phyloP scores from a whole-genome alignment of 2,113 vertebrate genomes.

The Macrotus californicus region DNA sequence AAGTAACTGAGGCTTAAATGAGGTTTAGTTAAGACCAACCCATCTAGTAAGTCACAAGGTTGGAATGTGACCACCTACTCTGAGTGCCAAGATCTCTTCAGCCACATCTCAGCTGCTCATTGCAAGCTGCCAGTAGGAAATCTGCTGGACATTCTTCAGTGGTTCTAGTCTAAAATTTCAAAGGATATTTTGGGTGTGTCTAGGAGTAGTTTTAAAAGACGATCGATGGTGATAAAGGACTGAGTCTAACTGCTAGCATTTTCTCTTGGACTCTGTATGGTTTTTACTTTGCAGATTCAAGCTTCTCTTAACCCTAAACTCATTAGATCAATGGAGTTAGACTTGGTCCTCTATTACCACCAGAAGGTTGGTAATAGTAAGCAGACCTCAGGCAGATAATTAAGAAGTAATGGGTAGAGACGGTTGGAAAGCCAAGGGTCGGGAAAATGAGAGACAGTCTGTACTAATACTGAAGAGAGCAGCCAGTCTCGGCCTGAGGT shows the following conservation, averaged over 20 bases:
- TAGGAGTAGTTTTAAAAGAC: neutral
- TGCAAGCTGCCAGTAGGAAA: neutral
- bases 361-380: neutral
- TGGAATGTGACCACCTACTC: neutral
- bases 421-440: neutral
- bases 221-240: neutral
- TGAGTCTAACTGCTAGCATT: neutral
- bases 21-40: neutral
- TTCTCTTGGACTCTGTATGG: neutral
- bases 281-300: neutral
- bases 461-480: neutral
- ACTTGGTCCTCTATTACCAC: neutral
- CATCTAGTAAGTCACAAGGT: neutral
- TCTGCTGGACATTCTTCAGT: neutral
- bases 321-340: neutral
- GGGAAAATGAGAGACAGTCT: neutral
- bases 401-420: neutral
- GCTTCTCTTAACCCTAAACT: neutral
- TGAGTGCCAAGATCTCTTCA: neutral
- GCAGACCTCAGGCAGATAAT: neutral
- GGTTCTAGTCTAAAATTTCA: neutral
- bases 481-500: rapidly evolving
- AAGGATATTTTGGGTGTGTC: neutral
- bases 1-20: neutral
- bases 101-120: neutral